These are phyloP conservation scores for Drosophila bunnanda DNA, from an alignment of 2,888 invertebrate genomes.

Conservation along the genomic window DNA sequence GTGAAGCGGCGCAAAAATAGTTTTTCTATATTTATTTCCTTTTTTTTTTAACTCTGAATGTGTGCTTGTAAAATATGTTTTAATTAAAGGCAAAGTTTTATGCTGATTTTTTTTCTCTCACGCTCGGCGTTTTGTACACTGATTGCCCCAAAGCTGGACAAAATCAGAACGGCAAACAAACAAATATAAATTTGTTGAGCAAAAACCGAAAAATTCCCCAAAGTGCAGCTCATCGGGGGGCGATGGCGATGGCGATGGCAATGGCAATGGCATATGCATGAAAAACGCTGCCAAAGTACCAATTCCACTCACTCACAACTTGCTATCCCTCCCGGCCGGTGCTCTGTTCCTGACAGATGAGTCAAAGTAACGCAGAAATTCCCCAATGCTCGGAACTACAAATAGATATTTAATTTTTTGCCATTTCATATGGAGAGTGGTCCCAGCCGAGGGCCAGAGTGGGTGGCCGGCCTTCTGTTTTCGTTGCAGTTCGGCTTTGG, in stretches of 20 bases:
- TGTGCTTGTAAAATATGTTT: slow-evolving; percentile 66
- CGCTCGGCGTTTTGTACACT: slow-evolving; percentile 16
- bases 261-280: slow-evolving; percentile 34
- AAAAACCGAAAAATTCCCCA: slow-evolving; percentile 40
- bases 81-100: slow-evolving; percentile 72
- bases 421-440: slow-evolving; percentile 51
- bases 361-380: slow-evolving; percentile 45
- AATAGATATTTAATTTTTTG: slow-evolving; percentile 75
- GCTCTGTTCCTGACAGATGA: slow-evolving; percentile 16
- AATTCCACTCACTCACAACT: slow-evolving; percentile 34
- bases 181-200: slow-evolving; percentile 60
- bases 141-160: slow-evolving; percentile 55
- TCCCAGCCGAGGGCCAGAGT: slow-evolving; percentile 32
- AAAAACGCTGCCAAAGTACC: slow-evolving; percentile 42
- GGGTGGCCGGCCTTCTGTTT: slow-evolving; percentile 8
- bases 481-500: slow-evolving; percentile 42
- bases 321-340: not conserved
- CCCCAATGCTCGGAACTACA: slow-evolving; percentile 52
- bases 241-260: slow-evolving; percentile 23
- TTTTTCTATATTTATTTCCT: slow-evolving; percentile 20
- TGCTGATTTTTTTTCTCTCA: slow-evolving; percentile 15
- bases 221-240: slow-evolving; percentile 34
- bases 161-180: slow-evolving; percentile 67
- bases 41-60: not conserved
- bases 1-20: slow-evolving; percentile 30